Evolutionary conservation across 1,140 invertebrate genomes (phyloP), one percentile per base, ranked within the genome.

Genomic region (Parapsyche elsis): DNA sequence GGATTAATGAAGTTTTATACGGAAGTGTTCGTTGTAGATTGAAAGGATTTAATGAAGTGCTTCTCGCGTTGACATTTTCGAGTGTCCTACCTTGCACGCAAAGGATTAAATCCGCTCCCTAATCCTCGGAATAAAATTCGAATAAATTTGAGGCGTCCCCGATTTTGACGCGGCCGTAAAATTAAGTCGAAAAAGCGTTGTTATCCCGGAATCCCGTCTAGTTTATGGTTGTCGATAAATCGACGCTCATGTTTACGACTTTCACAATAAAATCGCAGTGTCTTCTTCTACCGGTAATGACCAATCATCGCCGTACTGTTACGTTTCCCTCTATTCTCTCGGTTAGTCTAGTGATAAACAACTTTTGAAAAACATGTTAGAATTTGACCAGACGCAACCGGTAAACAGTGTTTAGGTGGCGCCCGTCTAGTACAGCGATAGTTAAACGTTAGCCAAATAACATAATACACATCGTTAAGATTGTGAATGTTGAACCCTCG

Each of bases 181-280:
- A 57, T 21, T 57, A n/a, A 1, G 53, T 57, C 2, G 14, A 57
- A 21, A 16, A 21, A 57, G 53, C 14, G 53, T 21, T 57, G 53
- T 57, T 57, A 16, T 57, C 19, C 53, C 19, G 14, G 19, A 57
- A 57, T 57, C 67, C 9, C 67, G 30, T 30, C 5, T 30, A 26
- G 67, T 71, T 71, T 71, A 71, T 19, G 67, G 26, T 10, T 10
- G 67, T 44, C 67, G 67, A 71, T 71, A 71, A 71, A 71, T 71
- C 30, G 5, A 10, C 24, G 67, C 0, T n/a, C 5, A 12, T 71
- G 67, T 71, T 71, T 71, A 71, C 24, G 24, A 26, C 24, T 16
- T 14, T 24, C 67, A 71, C 24, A 61, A 61, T 61, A 61, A 61
- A 61, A 61, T 19, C 16, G 16, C 49, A 21, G 57, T 21, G 5